These are phyloP conservation scores for Candidula unifasciata DNA, from an alignment of 2,888 invertebrate genomes.

Conservation along the genomic window DNA sequence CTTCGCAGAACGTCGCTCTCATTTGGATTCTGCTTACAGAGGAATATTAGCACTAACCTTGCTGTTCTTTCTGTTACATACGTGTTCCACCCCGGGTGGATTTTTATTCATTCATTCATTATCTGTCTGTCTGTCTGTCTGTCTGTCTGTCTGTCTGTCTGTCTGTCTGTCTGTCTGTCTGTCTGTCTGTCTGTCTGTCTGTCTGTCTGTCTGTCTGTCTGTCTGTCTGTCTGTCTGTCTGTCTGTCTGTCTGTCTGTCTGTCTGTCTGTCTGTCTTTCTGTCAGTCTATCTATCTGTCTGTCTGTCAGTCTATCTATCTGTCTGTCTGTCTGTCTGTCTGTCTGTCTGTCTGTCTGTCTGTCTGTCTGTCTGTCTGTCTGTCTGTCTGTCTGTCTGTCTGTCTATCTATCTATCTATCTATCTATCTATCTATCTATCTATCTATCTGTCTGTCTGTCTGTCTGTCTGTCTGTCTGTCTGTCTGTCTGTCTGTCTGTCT, in stretches of 20 bases:
- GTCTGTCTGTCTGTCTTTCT: no score
- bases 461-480: background rate
- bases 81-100: no score
- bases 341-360: slow-evolving; percentile 1
- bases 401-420: no score
- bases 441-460: no score
- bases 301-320: no score
- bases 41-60: no score
- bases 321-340: no score
- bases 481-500: background rate
- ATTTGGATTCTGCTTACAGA: no score
- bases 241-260: background rate
- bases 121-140: background rate
- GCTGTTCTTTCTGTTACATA: no score
- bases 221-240: background rate
- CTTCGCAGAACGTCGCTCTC: no score
- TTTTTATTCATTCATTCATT: background rate
- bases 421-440: background rate
- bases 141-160: background rate
- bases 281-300: no score
- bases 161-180: background rate
- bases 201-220: background rate
- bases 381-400: background rate
- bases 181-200: background rate
- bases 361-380: background rate